A percentile compares a stretch with the other conserved stretches of the same genome.
Evolutionary conservation across 2,113 vertebrate genomes (phyloP).

Genomic region (Percopsis transmontana): DNA sequence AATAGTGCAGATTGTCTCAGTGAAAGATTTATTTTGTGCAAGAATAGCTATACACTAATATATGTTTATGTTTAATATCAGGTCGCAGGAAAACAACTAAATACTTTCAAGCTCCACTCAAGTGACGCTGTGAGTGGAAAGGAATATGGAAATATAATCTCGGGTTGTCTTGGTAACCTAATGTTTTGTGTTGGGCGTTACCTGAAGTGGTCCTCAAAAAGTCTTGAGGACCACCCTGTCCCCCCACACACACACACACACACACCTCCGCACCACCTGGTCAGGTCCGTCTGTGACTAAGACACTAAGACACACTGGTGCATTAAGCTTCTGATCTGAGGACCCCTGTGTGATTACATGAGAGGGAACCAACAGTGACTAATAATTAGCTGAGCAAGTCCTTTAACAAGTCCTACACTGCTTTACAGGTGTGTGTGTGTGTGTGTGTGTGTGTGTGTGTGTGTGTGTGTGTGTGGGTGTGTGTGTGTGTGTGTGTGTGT

Average conservation of each 20-base stretch:
- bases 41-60: too few relatives aligned
- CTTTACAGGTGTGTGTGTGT: not conserved
- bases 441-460: not conserved
- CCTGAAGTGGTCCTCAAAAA: constrained; percentile 14
- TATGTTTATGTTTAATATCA: not conserved
- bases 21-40: too few relatives aligned
- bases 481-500: too few relatives aligned
- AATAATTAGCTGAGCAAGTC: not conserved
- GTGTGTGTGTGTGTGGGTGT: too few relatives aligned
- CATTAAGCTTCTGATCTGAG: not conserved
- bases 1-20: too few relatives aligned
- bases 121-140: too few relatives aligned
- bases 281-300: too few relatives aligned
- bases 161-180: constrained; percentile 36
- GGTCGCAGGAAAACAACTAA: not conserved
- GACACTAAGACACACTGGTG: not conserved
- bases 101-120: too few relatives aligned
- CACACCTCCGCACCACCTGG: too few relatives aligned
- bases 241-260: not conserved
- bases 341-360: constrained; percentile 17
- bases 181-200: constrained; percentile 8
- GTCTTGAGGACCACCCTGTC: not conserved
- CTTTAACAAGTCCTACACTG: not conserved
- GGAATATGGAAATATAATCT: not conserved
- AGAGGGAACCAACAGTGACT: not conserved